These are phyloP conservation scores for Corapipo altera DNA, from an alignment of 2,113 vertebrate genomes.

Conservation along the genomic window DNA sequence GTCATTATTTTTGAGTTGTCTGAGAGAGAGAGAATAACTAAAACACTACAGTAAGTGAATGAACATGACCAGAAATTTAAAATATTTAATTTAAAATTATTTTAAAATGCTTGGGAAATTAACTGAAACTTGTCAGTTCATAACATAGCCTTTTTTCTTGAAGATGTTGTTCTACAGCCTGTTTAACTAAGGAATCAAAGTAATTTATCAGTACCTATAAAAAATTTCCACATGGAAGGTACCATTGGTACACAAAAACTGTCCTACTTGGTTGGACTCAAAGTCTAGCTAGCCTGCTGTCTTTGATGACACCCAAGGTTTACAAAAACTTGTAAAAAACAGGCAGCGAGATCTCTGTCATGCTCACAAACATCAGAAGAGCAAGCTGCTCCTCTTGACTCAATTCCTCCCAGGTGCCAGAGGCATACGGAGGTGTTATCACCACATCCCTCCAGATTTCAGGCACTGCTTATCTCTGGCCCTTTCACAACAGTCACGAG, in stretches of 20 bases:
- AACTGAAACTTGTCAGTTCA: not conserved
- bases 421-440: not conserved
- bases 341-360: not conserved
- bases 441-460: not conserved
- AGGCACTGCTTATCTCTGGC: not conserved
- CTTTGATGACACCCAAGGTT: not conserved
- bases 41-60: not conserved
- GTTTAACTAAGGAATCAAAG: not conserved
- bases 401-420: not conserved
- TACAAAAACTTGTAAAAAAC: not conserved
- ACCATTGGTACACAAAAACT: not conserved
- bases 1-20: slow-evolving; percentile 27
- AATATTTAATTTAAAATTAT: not conserved
- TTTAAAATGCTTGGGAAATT: not conserved
- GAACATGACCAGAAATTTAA: not conserved
- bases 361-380: not conserved
- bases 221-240: not conserved
- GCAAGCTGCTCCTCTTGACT: not conserved
- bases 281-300: not conserved
- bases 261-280: not conserved
- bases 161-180: not conserved
- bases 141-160: not conserved
- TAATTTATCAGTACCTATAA: not conserved
- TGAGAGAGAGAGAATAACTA: not conserved
- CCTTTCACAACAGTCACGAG: not conserved